These are phyloP conservation scores for Penaeus indicus DNA, from an alignment of 1,140 invertebrate species.

Conservation along the genomic window DNA sequence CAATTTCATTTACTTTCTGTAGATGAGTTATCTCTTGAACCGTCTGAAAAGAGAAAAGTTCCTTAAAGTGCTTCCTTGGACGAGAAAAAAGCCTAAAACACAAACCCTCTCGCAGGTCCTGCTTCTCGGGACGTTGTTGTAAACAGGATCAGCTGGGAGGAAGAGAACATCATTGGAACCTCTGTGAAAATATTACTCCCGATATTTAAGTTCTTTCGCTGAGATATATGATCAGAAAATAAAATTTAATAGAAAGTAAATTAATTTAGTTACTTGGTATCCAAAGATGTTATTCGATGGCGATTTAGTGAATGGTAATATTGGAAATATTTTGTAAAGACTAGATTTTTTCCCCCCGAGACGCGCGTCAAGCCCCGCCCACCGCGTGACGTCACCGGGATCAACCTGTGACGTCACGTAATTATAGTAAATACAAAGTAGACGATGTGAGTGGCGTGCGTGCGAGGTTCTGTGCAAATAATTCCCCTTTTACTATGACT, in stretches of 20 bases:
- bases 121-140: background rate
- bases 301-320: no score
- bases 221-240: background rate
- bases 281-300: no score
- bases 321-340: slow-evolving; percentile 42
- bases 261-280: background rate
- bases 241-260: background rate
- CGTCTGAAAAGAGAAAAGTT: no score
- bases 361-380: slow-evolving; percentile 45
- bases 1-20: no score
- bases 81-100: no score
- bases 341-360: background rate
- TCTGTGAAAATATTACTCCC: background rate
- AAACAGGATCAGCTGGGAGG: slow-evolving; percentile 48
- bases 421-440: slow-evolving; percentile 85
- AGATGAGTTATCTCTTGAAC: no score
- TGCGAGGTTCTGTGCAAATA: slow-evolving; percentile 73
- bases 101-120: no score
- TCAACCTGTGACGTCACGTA: slow-evolving; percentile 78
- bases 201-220: background rate
- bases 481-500: slow-evolving; percentile 72
- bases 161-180: slow-evolving; percentile 11
- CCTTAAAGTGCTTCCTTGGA: no score
- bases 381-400: slow-evolving; percentile 62
- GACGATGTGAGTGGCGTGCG: slow-evolving; percentile 76